A percentile compares a stretch with the other conserved stretches of the same genome.
phyloP scores from a whole-genome alignment of 2,113 vertebrate genomes.

The Lagopus muta region DNA sequence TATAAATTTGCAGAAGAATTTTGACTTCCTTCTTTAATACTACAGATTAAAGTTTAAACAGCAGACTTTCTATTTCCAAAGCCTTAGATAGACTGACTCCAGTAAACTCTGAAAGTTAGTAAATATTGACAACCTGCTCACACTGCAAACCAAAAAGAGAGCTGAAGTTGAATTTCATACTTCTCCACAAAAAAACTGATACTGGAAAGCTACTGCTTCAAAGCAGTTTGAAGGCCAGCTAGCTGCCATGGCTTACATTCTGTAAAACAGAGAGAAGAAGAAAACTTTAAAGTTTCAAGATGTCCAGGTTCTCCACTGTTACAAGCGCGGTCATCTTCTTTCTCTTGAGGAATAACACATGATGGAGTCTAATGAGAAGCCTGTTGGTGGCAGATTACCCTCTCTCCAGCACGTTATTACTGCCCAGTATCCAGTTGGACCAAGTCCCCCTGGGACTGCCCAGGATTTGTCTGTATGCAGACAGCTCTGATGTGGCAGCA shows the following conservation, averaged over 20 bases:
- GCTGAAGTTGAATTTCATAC: neutral
- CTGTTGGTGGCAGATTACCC: neutral
- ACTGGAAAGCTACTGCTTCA: neutral
- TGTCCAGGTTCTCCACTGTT: neutral
- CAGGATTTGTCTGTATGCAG: slow-evolving; percentile 70
- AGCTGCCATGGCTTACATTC: neutral
- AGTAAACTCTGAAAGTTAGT: neutral
- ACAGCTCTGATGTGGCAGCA: slow-evolving; percentile 74
- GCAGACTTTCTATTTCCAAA: neutral
- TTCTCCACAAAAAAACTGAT: neutral
- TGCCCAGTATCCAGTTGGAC: slow-evolving; percentile 58
- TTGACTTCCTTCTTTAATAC: neutral
- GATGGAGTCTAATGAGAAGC: neutral
- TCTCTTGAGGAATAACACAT: neutral
- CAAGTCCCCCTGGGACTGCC: slow-evolving; percentile 49
- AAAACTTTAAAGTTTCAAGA: neutral
- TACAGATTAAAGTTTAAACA: neutral
- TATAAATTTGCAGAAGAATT: neutral
- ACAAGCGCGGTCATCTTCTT: neutral
- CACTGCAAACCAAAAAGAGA: neutral
- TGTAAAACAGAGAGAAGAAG: neutral
- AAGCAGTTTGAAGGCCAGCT: neutral
- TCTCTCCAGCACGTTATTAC: neutral
- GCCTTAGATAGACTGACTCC: neutral
- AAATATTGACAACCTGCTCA: neutral